Evolutionary conservation across 2,888 invertebrate genomes (phyloP).

Genomic region (Erpobdella octoculata): DNA sequence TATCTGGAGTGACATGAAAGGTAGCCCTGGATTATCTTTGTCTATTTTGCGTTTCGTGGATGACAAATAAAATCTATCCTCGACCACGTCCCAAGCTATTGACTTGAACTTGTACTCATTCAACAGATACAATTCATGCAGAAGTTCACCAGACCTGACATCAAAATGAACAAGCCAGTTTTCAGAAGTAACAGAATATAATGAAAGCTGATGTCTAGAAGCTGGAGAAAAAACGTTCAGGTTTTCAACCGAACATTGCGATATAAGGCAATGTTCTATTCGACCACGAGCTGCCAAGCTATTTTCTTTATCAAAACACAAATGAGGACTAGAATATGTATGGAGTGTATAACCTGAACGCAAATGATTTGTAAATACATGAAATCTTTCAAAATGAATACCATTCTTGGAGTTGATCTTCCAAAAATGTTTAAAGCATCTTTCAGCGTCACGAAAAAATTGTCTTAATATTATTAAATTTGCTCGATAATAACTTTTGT

Average conservation of each 20-base stretch:
- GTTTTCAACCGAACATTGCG: constrained; percentile 1
- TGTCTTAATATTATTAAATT: background rate
- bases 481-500: background rate
- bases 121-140: background rate
- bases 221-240: background rate
- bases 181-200: background rate
- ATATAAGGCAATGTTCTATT: background rate
- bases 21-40: background rate
- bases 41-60: background rate
- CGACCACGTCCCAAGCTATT: constrained; percentile 13
- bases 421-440: background rate
- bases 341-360: background rate
- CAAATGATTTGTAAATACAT: background rate
- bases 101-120: background rate
- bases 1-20: background rate
- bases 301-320: background rate
- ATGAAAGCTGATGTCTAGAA: background rate
- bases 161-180: background rate
- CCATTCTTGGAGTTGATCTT: background rate
- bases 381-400: background rate
- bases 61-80: constrained; percentile 16
- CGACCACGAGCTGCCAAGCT: background rate
- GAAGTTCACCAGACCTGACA: background rate
- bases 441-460: background rate
- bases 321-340: background rate